phyloP scores from a whole-genome alignment of 2,797 vertebrate genomes.

The Oreochromis mossambicus region DNA sequence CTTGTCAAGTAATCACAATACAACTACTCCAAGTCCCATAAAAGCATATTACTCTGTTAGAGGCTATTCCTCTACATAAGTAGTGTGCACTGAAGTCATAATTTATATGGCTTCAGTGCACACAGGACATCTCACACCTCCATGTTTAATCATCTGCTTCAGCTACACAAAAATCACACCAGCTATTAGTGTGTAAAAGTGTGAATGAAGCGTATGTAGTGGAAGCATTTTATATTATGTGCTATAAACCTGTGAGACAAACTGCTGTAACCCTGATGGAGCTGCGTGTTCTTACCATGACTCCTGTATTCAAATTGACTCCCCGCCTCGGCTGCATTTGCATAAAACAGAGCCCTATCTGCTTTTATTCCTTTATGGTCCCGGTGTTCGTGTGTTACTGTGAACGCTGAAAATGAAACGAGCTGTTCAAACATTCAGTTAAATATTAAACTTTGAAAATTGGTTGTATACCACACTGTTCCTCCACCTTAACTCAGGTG shows the following conservation, averaged over 20 bases:
- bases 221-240: slow-evolving; percentile 16
- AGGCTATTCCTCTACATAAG: neutral
- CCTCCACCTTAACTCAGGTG: neutral
- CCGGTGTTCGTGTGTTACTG: neutral
- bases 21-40: neutral
- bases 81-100: neutral
- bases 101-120: neutral
- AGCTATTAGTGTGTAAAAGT: slow-evolving; percentile 6
- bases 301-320: slow-evolving; percentile 28
- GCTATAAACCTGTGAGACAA: slow-evolving; percentile 19
- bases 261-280: neutral
- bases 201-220: slow-evolving; percentile 13
- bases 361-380: neutral
- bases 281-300: neutral
- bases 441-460: neutral
- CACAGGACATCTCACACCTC: neutral
- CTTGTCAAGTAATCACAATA: neutral
- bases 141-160: neutral
- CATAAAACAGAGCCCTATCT: slow-evolving; percentile 25
- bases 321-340: slow-evolving; percentile 12
- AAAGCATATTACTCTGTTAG: neutral
- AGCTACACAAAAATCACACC: slow-evolving; percentile 20
- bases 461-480: neutral
- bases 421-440: neutral
- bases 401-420: neutral